These are phyloP conservation scores for Petrocephalus zakoni DNA, from an alignment of 2,113 vertebrate species.

Conservation along the genomic window DNA sequence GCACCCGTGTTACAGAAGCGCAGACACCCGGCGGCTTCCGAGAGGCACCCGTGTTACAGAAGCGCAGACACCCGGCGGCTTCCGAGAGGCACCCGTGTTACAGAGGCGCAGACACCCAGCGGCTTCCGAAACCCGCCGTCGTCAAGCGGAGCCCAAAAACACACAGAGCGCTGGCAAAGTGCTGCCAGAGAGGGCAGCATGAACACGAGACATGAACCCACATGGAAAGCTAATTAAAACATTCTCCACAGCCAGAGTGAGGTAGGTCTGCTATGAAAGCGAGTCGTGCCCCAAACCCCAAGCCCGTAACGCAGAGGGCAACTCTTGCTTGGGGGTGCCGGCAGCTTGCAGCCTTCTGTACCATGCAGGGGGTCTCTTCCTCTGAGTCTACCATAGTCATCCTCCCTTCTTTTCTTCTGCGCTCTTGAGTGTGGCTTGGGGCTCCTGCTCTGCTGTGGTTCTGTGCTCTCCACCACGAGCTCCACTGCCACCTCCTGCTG, in stretches of 20 bases:
- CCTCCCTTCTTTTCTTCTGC: conserved; percentile 19
- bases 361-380: conserved; percentile 16
- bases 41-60: not conserved
- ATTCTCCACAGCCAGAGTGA: not conserved
- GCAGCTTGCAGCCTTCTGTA: not conserved
- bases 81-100: not conserved
- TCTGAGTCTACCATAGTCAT: conserved; percentile 20
- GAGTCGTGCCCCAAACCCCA: not conserved
- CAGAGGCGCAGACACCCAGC: no score
- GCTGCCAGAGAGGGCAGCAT: not conserved
- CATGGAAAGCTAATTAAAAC: not conserved
- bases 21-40: no score
- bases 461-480: not conserved
- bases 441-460: not conserved
- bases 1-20: not conserved
- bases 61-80: no score
- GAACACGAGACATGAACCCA: not conserved
- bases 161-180: not conserved
- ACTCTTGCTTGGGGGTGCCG: not conserved
- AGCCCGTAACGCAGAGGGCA: not conserved
- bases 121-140: not conserved
- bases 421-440: not conserved
- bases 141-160: not conserved
- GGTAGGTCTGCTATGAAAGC: not conserved
- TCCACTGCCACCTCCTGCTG: not conserved